A percentile compares a stretch with the other conserved stretches of the same genome.
These are phyloP conservation scores for Carduelis carduelis DNA, from an alignment of 2,797 vertebrate species.

Conservation along the genomic window DNA sequence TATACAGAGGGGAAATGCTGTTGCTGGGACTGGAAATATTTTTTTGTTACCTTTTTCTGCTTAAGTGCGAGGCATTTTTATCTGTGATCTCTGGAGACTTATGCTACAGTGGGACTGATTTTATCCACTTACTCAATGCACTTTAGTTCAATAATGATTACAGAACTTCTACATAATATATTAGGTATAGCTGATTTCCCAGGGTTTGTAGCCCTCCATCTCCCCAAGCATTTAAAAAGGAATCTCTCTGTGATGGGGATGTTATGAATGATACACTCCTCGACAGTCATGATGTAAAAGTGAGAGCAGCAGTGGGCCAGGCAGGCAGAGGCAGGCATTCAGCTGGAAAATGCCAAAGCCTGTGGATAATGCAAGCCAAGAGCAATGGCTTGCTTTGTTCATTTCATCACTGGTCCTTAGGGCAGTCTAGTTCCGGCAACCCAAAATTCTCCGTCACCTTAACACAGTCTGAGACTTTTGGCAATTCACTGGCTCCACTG, in stretches of 20 bases:
- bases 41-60: constrained; percentile 69
- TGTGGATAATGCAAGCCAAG: not conserved
- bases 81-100: constrained; percentile 74
- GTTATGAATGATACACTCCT: constrained; percentile 54
- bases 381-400: not conserved
- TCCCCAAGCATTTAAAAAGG: constrained; percentile 38
- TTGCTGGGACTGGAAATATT: constrained; percentile 74
- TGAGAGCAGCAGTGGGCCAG: not conserved
- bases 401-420: not conserved
- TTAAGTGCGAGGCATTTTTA: constrained; percentile 70
- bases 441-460: not conserved
- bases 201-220: constrained; percentile 52
- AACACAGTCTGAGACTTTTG: not conserved
- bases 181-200: constrained; percentile 69
- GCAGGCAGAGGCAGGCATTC: not conserved
- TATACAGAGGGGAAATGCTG: constrained; percentile 64
- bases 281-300: not conserved
- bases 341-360: not conserved
- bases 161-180: constrained; percentile 75
- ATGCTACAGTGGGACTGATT: constrained; percentile 70
- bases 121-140: constrained; percentile 75
- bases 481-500: not conserved
- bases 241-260: constrained; percentile 20
- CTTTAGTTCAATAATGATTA: constrained; percentile 70
- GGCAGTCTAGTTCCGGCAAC: not conserved